phyloP scores from a whole-genome alignment of 2,113 vertebrate species.

The Ageneiosus marmoratus region DNA sequence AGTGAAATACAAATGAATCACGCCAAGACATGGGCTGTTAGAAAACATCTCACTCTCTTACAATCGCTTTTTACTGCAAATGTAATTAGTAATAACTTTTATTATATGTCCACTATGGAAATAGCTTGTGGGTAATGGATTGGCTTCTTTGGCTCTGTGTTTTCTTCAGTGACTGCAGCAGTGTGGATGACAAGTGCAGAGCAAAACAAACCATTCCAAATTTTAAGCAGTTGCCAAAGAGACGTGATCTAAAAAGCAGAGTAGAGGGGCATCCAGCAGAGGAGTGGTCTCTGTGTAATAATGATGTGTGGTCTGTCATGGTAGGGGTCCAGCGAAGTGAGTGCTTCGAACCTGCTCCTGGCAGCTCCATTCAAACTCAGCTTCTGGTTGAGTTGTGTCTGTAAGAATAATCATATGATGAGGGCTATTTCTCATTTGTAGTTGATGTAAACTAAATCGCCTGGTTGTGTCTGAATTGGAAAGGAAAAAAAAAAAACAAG shows the following conservation, averaged over 20 bases:
- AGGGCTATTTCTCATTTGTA: not conserved
- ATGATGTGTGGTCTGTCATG: slow-evolving; percentile 2
- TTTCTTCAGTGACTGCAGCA: not conserved
- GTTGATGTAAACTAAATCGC: not conserved
- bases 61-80: not conserved
- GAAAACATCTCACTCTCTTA: not conserved
- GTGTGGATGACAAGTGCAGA: not conserved
- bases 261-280: not conserved
- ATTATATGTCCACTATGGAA: not conserved
- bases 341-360: not conserved
- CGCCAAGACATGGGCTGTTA: not conserved
- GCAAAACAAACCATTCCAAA: not conserved
- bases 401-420: slow-evolving; percentile 2
- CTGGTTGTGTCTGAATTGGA: not conserved
- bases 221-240: not conserved
- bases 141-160: not conserved
- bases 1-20: not conserved
- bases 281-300: not conserved
- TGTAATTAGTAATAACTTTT: not conserved
- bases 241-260: not conserved
- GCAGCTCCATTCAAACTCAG: not conserved
- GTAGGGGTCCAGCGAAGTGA: not conserved
- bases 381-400: not conserved
- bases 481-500: not conserved
- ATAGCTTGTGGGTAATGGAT: not conserved